These are phyloP conservation scores for Ceratina japonica DNA, from an alignment of 1,140 invertebrate species.

Conservation along the genomic window DNA sequence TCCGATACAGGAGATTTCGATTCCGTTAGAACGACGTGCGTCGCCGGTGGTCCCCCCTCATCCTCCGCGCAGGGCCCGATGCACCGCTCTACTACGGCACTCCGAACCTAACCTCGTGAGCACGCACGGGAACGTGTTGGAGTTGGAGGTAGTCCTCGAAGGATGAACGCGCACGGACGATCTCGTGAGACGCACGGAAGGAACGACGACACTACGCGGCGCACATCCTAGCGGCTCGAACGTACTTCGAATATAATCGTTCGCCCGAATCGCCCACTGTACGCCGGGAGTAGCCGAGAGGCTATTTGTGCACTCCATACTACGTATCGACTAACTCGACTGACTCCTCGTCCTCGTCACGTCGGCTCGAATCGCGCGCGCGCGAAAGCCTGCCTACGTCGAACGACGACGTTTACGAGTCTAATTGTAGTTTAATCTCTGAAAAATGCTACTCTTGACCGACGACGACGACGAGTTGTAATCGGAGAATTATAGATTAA, in stretches of 20 bases:
- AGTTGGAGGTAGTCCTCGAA: too few relatives aligned
- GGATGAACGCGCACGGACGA: neutral
- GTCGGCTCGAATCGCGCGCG: neutral
- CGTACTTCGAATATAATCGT: constrained; percentile 58
- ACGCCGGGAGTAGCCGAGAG: constrained; percentile 50
- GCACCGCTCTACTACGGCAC: neutral
- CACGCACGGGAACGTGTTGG: neutral
- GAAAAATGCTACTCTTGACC: too few relatives aligned
- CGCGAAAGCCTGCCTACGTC: neutral
- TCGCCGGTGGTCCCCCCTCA: constrained; percentile 21
- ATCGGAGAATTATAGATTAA: neutral
- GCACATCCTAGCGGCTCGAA: constrained; percentile 49
- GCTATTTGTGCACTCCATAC: constrained; percentile 66
- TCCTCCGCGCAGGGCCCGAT: too few relatives aligned
- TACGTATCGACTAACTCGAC: constrained; percentile 57
- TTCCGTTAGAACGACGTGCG: constrained; percentile 48
- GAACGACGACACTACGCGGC: constrained; percentile 38
- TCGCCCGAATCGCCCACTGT: constrained; percentile 54
- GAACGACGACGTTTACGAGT: constrained; percentile 14
- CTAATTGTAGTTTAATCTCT: too few relatives aligned
- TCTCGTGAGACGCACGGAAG: constrained; percentile 4
- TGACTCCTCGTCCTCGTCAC: too few relatives aligned
- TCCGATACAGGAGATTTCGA: constrained; percentile 23
- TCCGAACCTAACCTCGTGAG: constrained; percentile 40
- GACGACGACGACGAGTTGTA: too few relatives aligned